Evolutionary conservation across 2,113 vertebrate genomes (phyloP).

Genomic region (Tor tambroides): DNA sequence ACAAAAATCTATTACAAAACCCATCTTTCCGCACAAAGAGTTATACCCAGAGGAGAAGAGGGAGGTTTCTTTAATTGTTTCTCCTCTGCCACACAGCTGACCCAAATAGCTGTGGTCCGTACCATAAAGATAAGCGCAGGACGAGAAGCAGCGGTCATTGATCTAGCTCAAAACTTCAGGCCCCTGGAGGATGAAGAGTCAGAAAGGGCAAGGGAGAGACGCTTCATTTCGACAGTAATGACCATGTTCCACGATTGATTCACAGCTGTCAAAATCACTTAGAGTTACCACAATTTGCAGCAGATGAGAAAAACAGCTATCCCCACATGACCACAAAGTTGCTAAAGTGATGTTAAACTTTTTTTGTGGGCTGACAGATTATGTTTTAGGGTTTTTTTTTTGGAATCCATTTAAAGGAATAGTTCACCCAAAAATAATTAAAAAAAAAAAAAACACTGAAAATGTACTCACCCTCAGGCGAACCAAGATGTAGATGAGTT

Average conservation of each 20-base stretch:
- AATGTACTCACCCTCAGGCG: no score
- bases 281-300: slow-evolving; percentile 27
- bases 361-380: not conserved
- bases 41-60: slow-evolving; percentile 67
- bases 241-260: slow-evolving; percentile 30
- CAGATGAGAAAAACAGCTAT: slow-evolving; percentile 6
- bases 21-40: slow-evolving; percentile 70
- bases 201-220: slow-evolving; percentile 30
- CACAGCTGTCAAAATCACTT: slow-evolving; percentile 28
- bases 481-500: no score
- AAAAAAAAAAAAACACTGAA: no score
- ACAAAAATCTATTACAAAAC: slow-evolving; percentile 81
- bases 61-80: slow-evolving; percentile 77
- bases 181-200: slow-evolving; percentile 21
- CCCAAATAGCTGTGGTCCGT: slow-evolving; percentile 64
- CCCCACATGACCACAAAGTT: slow-evolving; percentile 1
- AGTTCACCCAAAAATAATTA: no score
- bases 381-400: not conserved
- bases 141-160: slow-evolving; percentile 37
- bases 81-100: slow-evolving; percentile 66
- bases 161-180: slow-evolving; percentile 39
- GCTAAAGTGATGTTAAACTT: not conserved
- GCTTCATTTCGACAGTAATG: slow-evolving; percentile 53
- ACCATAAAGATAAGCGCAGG: slow-evolving; percentile 55
- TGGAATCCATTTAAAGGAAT: not conserved